Evolutionary conservation across 2,113 vertebrate genomes (phyloP), one percentile per base, ranked within the genome.

Genomic region (Anhinga rufa): DNA sequence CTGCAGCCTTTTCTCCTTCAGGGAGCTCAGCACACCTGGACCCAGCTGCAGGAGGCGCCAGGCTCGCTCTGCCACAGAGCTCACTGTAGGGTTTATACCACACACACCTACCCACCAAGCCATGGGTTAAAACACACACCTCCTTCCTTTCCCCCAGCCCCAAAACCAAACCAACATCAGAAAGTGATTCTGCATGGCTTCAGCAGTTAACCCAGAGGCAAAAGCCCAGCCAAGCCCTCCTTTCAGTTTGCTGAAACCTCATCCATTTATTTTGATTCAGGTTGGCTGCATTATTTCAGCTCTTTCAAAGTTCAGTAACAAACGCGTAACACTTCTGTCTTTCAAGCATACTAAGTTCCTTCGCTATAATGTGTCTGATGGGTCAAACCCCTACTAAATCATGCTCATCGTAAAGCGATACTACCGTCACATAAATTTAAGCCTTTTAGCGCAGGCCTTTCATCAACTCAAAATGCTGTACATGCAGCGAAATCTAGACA

Each of bases 401-500:
- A 79, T 21, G 24, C 62, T 87, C 70, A 82, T 92, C 42, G 20
- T 92, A 97, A 97, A 95, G 95, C 16, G 3, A 66, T 80, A 95
- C 58, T 51, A 70, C 75, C 24, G 2, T 40, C 89, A 83, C 84
- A 96, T 95, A 96, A 95, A 92, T 92, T 94, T 74, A 54, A 95
- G 89, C 71, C 51, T 96, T 95, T 96, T 96, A 97, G 87, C 10
- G 2, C 78, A 90, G 71, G 82, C 71, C 49, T 95, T 95, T 95
- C 89, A 91, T 88, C 91, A 95, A 95, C 74, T 91, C 95, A 79
- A 89, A 96, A 94, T 54, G 49, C 77, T 89, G 88, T 72, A 91
- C 54, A 14, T 66, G 78, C 32, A 91, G 58, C 44, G 12, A 77
- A 77, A 88, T 25, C 68, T 77, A 66, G 74, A 84, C 66, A 51